These are phyloP conservation scores for Rhinatrema bivittatum DNA, from an alignment of 2,797 vertebrate genomes.

Conservation along the genomic window DNA sequence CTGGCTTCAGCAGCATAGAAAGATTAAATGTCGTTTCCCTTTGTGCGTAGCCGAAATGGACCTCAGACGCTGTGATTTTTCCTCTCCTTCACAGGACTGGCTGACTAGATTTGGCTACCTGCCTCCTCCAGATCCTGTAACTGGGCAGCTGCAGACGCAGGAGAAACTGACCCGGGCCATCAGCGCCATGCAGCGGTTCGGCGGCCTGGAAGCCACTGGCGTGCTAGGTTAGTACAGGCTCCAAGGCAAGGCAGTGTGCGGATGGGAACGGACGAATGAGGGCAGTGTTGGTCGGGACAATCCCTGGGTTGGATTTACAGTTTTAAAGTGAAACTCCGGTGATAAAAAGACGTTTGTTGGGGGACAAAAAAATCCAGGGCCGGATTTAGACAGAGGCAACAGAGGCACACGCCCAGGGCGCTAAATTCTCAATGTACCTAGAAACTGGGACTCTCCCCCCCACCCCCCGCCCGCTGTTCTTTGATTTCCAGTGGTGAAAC, in stretches of 20 bases:
- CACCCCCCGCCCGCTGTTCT: no score
- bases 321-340: background rate
- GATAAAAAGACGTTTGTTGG: background rate
- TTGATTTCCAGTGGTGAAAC: no score
- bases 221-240: constrained; percentile 50
- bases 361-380: no score
- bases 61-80: no score
- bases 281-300: no score
- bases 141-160: constrained; percentile 80
- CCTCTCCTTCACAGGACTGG: constrained; percentile 73
- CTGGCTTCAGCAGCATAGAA: background rate
- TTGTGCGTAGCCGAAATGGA: no score
- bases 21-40: constrained; percentile 23
- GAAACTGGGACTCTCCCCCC: no score
- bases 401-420: no score
- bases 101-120: constrained; percentile 91
- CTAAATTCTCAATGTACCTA: no score
- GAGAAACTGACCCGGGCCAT: constrained; percentile 86
- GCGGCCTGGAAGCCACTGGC: constrained; percentile 72
- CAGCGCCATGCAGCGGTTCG: constrained; percentile 88
- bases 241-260: background rate
- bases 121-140: constrained; percentile 72
- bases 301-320: no score
- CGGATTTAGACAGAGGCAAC: no score
- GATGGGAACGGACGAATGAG: background rate